A percentile compares a stretch with the other conserved stretches of the same genome.
Conservation (phyloP, 2,888 invertebrate species). For the Automeris io region DNA sequence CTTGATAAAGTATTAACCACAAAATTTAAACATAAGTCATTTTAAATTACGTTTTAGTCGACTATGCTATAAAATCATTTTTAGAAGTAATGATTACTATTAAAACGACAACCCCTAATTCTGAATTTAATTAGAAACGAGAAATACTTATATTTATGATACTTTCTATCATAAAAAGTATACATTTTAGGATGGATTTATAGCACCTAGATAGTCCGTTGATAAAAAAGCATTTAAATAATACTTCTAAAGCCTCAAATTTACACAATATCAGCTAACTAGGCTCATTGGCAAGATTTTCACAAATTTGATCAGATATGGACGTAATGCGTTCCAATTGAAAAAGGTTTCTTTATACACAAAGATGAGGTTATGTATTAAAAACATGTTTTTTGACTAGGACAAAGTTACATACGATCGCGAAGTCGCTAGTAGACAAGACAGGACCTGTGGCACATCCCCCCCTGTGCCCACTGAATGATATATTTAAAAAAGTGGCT, state of each 20-base stretch:
- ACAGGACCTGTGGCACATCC: too few species aligned
- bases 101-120: too few species aligned
- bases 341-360: too few species aligned
- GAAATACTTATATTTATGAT: constrained; percentile 3
- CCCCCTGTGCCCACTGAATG: too few species aligned
- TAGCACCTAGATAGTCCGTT: constrained; percentile 6
- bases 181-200: constrained; percentile 8
- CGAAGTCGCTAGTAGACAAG: too few species aligned
- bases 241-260: background rate
- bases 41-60: background rate
- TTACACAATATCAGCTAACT: background rate
- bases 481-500: too few species aligned
- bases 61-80: too few species aligned
- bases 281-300: background rate
- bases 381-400: too few species aligned
- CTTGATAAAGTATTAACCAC: background rate
- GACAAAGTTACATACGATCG: too few species aligned
- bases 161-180: background rate
- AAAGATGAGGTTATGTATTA: too few species aligned
- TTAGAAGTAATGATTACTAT: too few species aligned
- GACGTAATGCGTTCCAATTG: background rate
- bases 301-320: background rate
- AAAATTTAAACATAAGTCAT: background rate
- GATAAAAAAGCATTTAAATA: background rate
- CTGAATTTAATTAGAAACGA: too few species aligned